phyloP scores from a whole-genome alignment of 2,888 invertebrate genomes.

The Netelia inedita region DNA sequence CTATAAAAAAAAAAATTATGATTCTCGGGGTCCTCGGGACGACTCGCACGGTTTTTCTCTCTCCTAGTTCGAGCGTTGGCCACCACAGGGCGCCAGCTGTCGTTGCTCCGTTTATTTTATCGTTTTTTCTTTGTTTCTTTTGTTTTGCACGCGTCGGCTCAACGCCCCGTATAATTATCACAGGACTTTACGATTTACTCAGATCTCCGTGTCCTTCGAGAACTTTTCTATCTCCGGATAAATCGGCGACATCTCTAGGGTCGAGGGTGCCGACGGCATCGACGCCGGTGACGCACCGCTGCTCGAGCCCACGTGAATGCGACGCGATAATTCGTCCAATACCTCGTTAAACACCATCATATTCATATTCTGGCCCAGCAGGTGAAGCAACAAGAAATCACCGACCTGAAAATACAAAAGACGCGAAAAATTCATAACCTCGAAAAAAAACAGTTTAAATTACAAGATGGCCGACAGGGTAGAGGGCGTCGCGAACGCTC shows the following conservation, averaged over 20 bases:
- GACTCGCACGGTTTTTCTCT: not conserved
- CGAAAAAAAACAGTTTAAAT: not conserved
- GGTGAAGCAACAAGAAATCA: slow-evolving; percentile 93
- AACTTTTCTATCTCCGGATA: slow-evolving; percentile 93
- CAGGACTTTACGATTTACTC: slow-evolving; percentile 81
- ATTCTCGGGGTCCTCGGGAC: not conserved
- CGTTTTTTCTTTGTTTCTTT: not conserved
- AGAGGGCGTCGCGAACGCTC: not conserved
- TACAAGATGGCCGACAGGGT: not conserved
- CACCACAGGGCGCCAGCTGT: not conserved
- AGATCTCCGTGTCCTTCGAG: slow-evolving; percentile 94
- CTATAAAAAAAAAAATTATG: slow-evolving; percentile 6
- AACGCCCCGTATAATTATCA: slow-evolving; percentile 66
- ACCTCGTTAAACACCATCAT: slow-evolving; percentile 93
- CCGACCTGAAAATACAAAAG: slow-evolving; percentile 89
- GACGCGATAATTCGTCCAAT: slow-evolving; percentile 91
- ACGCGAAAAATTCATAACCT: slow-evolving; percentile 6
- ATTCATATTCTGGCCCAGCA: slow-evolving; percentile 95
- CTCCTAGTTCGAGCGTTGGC: not conserved
- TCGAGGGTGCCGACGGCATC: slow-evolving; percentile 93
- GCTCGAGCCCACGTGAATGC: slow-evolving; percentile 90
- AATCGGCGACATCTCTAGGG: slow-evolving; percentile 94
- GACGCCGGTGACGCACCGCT: slow-evolving; percentile 85
- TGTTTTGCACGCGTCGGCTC: not conserved
- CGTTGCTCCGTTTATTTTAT: slow-evolving; percentile 7